A percentile compares a stretch with the other conserved stretches of the same genome.
These are phyloP conservation scores for Drosophila emarginata DNA, from an alignment of 2,888 invertebrate species.

Conservation along the genomic window DNA sequence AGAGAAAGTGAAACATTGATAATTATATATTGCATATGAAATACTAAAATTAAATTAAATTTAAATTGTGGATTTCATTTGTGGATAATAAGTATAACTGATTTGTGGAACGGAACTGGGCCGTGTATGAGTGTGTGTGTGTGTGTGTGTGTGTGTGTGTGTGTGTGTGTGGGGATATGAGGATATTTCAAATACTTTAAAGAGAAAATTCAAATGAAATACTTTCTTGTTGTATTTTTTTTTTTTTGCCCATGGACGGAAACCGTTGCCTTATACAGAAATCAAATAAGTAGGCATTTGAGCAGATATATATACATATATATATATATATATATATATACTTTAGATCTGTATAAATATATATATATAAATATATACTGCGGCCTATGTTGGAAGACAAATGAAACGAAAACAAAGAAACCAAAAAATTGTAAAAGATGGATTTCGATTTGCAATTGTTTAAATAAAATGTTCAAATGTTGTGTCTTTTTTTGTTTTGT, in stretches of 20 bases:
- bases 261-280: slow-evolving; percentile 62
- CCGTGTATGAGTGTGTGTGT: not conserved
- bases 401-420: slow-evolving; percentile 49
- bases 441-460: slow-evolving; percentile 33
- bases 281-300: slow-evolving; percentile 32
- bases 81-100: not conserved
- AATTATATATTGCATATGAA: slow-evolving; percentile 11
- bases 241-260: slow-evolving; percentile 72
- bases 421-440: slow-evolving; percentile 1
- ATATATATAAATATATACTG: slow-evolving; percentile 44
- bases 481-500: slow-evolving; percentile 8
- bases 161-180: not conserved
- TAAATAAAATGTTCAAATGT: slow-evolving; percentile 2
- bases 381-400: slow-evolving; percentile 67
- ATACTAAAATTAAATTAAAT: slow-evolving; percentile 17
- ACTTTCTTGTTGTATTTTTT: slow-evolving; percentile 34
- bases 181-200: not conserved
- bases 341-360: not conserved
- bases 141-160: not conserved
- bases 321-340: no score
- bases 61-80: slow-evolving; percentile 21
- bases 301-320: slow-evolving; percentile 35
- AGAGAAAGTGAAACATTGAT: slow-evolving; percentile 19
- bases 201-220: slow-evolving; percentile 34
- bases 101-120: slow-evolving; percentile 11